phyloP scores from a whole-genome alignment of 2,888 invertebrate genomes.

The Mimachlamys varia region DNA sequence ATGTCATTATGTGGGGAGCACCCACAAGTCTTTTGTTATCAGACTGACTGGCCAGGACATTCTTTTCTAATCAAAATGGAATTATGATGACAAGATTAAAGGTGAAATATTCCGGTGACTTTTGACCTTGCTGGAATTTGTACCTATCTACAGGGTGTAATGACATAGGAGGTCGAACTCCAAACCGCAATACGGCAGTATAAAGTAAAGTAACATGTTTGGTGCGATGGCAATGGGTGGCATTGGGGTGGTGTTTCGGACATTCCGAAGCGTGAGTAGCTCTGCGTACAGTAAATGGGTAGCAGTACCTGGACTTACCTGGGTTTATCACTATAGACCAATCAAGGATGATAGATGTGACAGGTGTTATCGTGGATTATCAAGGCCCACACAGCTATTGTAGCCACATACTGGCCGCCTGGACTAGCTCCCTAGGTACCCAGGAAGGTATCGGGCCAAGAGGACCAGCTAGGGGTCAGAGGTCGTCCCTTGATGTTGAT shows the following conservation, averaged over 20 bases:
- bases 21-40: background rate
- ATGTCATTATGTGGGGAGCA: background rate
- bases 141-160: background rate
- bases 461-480: background rate
- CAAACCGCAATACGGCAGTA: background rate
- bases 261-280: constrained; percentile 15
- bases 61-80: constrained; percentile 15
- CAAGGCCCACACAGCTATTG: background rate
- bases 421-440: background rate
- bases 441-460: background rate
- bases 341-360: constrained; percentile 23
- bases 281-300: background rate
- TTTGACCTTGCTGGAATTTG: background rate
- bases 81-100: constrained; percentile 20
- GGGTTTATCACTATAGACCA: constrained; percentile 1
- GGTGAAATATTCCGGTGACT: background rate
- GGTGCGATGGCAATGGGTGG: constrained; percentile 14
- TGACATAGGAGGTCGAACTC: background rate
- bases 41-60: background rate
- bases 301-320: constrained; percentile 17
- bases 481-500: constrained; percentile 21
- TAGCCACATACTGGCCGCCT: background rate
- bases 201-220: background rate
- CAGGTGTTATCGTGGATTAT: constrained; percentile 24
- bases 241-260: background rate